Evolutionary conservation across 1,140 invertebrate genomes (phyloP).

Genomic region (Caenorhabditis briggsae): DNA sequence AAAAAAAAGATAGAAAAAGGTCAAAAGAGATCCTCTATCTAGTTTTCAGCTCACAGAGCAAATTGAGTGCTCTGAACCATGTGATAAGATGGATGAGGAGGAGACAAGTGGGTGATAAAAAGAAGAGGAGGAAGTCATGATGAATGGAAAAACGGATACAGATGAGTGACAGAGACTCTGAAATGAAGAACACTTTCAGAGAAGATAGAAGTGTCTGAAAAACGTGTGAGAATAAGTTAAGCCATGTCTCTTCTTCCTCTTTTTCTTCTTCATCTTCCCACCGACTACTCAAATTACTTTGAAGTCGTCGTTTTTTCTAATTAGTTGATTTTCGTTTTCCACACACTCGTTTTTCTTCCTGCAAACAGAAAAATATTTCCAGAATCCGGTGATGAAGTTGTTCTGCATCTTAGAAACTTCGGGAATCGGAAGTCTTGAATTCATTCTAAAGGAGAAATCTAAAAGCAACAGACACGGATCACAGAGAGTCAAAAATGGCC

Average conservation of each 20-base stretch:
- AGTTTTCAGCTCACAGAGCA: neutral
- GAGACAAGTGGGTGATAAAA: neutral
- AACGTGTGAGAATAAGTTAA: constrained; percentile 53
- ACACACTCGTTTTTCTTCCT: neutral
- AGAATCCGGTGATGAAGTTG: neutral
- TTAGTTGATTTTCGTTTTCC: constrained; percentile 35
- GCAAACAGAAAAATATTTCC: neutral
- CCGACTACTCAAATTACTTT: constrained; percentile 44
- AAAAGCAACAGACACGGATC: no score
- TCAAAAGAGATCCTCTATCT: neutral
- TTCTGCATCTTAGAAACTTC: no score
- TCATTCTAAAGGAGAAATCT: no score
- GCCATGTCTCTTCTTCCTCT: constrained; percentile 3
- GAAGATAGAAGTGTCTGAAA: neutral
- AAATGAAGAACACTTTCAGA: constrained; percentile 25
- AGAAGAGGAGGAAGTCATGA: neutral
- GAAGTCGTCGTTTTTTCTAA: constrained; percentile 30
- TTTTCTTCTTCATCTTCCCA: neutral
- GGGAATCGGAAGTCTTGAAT: no score
- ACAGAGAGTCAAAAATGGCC: no score
- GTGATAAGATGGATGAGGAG: constrained; percentile 11
- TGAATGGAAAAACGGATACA: neutral
- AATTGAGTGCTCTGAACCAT: constrained; percentile 10
- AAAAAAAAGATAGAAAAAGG: no score
- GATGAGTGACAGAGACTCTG: neutral